Conservation (phyloP, 1,140 invertebrate genomes). For the Drosophila pseudoananassae region DNA sequence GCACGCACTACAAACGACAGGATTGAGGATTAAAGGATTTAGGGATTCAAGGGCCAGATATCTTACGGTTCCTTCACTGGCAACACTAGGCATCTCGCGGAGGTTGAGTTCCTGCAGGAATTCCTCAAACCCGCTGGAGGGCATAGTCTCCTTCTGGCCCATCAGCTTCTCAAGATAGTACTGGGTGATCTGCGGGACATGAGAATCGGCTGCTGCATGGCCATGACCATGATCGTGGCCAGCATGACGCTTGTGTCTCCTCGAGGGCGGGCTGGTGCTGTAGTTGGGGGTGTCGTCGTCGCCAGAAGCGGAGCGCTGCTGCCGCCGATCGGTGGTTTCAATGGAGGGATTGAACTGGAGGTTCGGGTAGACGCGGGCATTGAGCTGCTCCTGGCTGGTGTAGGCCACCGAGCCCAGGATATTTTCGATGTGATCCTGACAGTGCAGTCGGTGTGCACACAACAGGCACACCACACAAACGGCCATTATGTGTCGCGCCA, state of each 20-base stretch:
- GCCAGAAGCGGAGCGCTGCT: slow-evolving; percentile 50
- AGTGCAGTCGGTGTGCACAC: slow-evolving; percentile 89
- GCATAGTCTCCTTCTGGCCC: slow-evolving; percentile 76
- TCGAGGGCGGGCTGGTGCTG: slow-evolving; percentile 67
- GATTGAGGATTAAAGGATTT: slow-evolving; percentile 36
- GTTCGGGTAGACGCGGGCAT: slow-evolving; percentile 61
- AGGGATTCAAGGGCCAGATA: not conserved
- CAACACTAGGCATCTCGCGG: slow-evolving; percentile 84
- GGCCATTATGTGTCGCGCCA: slow-evolving; percentile 86
- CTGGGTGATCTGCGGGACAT: slow-evolving; percentile 63
- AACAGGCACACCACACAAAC: slow-evolving; percentile 92
- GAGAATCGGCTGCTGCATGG: slow-evolving; percentile 3
- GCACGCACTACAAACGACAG: slow-evolving; percentile 46
- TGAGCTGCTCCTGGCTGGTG: slow-evolving; percentile 41
- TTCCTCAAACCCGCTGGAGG: slow-evolving; percentile 85
- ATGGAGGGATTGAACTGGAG: slow-evolving; percentile 67
- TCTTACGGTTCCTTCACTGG: slow-evolving; percentile 85
- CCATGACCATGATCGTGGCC: slow-evolving; percentile 37
- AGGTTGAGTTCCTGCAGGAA: slow-evolving; percentile 87
- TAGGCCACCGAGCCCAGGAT: slow-evolving; percentile 39
- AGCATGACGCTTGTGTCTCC: slow-evolving; percentile 75
- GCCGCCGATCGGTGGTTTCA: slow-evolving; percentile 71
- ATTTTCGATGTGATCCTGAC: slow-evolving; percentile 86
- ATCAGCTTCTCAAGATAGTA: slow-evolving; percentile 85
- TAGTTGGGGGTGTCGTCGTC: slow-evolving; percentile 69